Percentiles rank a stretch among this genome's conserved stretches.
These are phyloP conservation scores for Drosophila mettleri DNA, from an alignment of 2,888 invertebrate species.

Conservation along the genomic window DNA sequence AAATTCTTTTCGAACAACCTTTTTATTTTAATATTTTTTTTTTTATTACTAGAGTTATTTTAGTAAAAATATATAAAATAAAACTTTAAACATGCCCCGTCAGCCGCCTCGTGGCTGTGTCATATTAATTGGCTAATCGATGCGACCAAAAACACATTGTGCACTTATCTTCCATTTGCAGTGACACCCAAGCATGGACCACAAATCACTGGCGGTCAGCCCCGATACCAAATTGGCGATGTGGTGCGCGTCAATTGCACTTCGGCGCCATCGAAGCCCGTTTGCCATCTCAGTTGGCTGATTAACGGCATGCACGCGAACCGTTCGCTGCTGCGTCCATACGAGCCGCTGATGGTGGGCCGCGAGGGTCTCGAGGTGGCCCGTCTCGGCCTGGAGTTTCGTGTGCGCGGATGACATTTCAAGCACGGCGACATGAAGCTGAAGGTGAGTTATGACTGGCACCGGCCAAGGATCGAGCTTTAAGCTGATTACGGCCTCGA, in stretches of 20 bases:
- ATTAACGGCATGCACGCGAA: slow-evolving; percentile 93
- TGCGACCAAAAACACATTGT: slow-evolving; percentile 28
- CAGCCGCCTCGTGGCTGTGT: no score
- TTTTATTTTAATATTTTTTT: no score
- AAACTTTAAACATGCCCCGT: no score
- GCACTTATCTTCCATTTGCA: slow-evolving; percentile 85
- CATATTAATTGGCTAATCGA: slow-evolving; percentile 41
- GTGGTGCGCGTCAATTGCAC: slow-evolving; percentile 93
- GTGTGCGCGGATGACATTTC: slow-evolving; percentile 92
- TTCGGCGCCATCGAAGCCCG: slow-evolving; percentile 92
- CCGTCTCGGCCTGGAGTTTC: slow-evolving; percentile 91
- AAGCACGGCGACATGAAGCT: slow-evolving; percentile 93
- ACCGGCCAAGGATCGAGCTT: slow-evolving; percentile 34
- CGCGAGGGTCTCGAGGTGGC: slow-evolving; percentile 90
- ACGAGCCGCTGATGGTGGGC: slow-evolving; percentile 86
- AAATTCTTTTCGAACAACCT: no score
- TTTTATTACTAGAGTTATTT: no score
- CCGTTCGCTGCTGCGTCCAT: slow-evolving; percentile 86
- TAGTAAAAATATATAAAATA: no score
- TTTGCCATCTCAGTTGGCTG: slow-evolving; percentile 93
- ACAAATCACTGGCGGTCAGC: slow-evolving; percentile 91
- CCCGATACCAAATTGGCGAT: slow-evolving; percentile 93
- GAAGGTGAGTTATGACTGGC: slow-evolving; percentile 86
- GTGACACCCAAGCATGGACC: slow-evolving; percentile 93
- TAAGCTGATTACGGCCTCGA: slow-evolving; percentile 66